Conservation (phyloP, 1,140 invertebrate genomes). For the Anastatus disparis region DNA sequence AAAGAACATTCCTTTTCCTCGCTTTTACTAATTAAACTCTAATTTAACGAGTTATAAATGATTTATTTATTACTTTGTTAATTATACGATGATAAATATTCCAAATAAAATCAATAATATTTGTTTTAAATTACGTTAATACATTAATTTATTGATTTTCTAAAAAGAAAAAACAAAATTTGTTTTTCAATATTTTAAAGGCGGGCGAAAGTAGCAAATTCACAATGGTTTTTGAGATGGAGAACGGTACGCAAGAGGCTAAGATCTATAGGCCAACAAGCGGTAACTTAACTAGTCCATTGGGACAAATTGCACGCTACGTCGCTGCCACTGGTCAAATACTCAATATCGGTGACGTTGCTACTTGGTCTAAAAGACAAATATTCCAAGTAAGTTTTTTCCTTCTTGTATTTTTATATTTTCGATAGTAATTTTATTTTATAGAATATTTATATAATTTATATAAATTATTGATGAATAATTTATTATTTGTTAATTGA, state of each 20-base stretch:
- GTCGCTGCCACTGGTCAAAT: slow-evolving; percentile 85
- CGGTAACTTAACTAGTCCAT: slow-evolving; percentile 69
- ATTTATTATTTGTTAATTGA: too few species aligned
- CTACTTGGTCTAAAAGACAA: slow-evolving; percentile 73
- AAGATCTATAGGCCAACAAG: slow-evolving; percentile 68
- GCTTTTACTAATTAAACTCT: too few species aligned
- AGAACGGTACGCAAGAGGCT: slow-evolving; percentile 69
- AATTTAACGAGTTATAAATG: too few species aligned
- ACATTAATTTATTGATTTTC: not conserved
- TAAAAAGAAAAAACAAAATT: not conserved
- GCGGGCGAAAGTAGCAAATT: slow-evolving; percentile 70
- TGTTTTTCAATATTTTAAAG: not conserved
- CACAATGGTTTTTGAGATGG: slow-evolving; percentile 84
- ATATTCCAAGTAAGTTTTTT: slow-evolving; percentile 61
- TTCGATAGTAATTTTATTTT: too few species aligned
- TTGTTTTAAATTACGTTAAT: not conserved
- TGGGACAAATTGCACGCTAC: slow-evolving; percentile 82
- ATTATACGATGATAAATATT: too few species aligned
- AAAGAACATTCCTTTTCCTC: too few species aligned
- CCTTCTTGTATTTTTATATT: too few species aligned
- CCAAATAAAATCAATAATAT: too few species aligned
- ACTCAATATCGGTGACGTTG: slow-evolving; percentile 84
- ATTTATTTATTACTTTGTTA: too few species aligned
- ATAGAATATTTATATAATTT: too few species aligned
- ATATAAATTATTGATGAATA: too few species aligned